Conservation (phyloP, 2,113 vertebrate genomes). For the Boleophthalmus pectinirostris region DNA sequence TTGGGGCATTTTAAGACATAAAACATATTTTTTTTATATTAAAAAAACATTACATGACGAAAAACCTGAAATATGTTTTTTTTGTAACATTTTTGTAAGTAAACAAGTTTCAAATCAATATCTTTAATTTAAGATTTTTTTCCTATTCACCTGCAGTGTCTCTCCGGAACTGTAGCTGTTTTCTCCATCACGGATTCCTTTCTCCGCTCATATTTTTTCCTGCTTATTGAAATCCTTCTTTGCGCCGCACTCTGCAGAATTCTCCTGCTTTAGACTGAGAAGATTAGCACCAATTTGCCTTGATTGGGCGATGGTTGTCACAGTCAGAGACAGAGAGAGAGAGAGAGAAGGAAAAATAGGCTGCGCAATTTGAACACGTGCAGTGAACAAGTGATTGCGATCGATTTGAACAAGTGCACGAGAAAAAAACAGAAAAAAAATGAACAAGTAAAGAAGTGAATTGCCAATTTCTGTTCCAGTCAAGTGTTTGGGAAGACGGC, state of each 20-base stretch:
- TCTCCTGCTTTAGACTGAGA: slow-evolving; percentile 40
- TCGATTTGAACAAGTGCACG: slow-evolving; percentile 43
- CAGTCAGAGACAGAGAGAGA: slow-evolving; percentile 26
- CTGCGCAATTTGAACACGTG: slow-evolving; percentile 65
- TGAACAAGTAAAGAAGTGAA: slow-evolving; percentile 54
- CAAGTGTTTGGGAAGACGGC: slow-evolving; percentile 59
- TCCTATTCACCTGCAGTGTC: no score
- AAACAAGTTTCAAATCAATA: no score
- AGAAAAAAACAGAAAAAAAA: slow-evolving; percentile 21
- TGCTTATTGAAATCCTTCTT: slow-evolving; percentile 28
- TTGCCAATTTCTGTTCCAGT: slow-evolving; percentile 64
- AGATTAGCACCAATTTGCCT: slow-evolving; percentile 57
- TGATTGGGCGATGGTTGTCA: slow-evolving; percentile 63
- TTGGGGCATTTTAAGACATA: no score
- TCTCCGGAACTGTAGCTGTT: slow-evolving; percentile 19
- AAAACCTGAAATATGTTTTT: no score
- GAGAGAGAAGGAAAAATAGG: slow-evolving; percentile 19
- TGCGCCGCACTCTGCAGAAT: slow-evolving; percentile 26
- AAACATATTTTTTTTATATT: no score
- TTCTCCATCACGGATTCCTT: background rate
- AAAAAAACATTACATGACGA: no score
- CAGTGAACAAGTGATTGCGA: slow-evolving; percentile 64
- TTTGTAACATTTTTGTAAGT: no score
- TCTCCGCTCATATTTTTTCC: background rate
- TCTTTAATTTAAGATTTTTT: no score